Evolutionary conservation across 2,113 vertebrate species (phyloP).

Genomic region (Cheirogaleus medius): DNA sequence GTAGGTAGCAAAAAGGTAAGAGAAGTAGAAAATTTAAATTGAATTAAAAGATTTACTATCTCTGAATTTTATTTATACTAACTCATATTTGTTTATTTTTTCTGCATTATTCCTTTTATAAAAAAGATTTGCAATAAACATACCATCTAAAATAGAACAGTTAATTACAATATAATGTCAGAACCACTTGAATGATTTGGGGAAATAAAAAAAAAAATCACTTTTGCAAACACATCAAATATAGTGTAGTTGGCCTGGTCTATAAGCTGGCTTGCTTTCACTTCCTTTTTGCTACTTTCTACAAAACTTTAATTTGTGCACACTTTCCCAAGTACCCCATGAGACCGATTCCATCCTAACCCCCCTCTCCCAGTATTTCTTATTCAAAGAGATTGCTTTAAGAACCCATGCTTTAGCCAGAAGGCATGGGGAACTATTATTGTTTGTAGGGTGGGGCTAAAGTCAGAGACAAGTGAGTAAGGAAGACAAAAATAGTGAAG

Average conservation of each 20-base stretch:
- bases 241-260: not conserved
- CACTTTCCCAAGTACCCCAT: accelerated
- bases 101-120: not conserved
- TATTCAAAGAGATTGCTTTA: not conserved
- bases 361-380: not conserved
- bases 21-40: not conserved
- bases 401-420: not conserved
- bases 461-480: not conserved
- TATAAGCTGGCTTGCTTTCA: not conserved
- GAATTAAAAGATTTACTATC: not conserved
- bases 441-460: accelerated
- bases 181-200: not conserved
- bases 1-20: not conserved
- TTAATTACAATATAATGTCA: not conserved
- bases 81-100: not conserved
- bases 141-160: not conserved
- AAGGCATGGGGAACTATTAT: not conserved
- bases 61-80: not conserved
- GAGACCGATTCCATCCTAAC: not conserved
- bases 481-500: not conserved
- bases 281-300: not conserved
- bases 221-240: not conserved
- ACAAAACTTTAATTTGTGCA: accelerated
- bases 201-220: not conserved
- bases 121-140: not conserved